Conservation (phyloP, 2,797 vertebrate species). For the Enteromius viviparus region DNA sequence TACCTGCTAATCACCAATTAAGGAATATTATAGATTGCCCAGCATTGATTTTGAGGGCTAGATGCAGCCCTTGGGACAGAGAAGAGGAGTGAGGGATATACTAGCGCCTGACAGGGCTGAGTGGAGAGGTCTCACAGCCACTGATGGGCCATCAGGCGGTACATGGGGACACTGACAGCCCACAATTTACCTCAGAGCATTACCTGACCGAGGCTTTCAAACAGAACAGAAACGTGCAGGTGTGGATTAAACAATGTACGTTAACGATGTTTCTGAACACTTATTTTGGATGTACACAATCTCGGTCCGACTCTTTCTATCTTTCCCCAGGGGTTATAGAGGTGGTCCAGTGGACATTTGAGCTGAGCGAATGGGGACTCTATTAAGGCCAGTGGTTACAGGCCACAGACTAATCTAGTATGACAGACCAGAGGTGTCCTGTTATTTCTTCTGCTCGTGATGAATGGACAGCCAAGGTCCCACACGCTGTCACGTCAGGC, state of each 20-base stretch:
- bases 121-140: slow-evolving; percentile 33
- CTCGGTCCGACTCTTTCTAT: slow-evolving; percentile 49
- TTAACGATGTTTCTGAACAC: neutral
- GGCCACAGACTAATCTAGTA: slow-evolving; percentile 81
- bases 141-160: slow-evolving; percentile 53
- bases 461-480: slow-evolving; percentile 76
- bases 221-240: slow-evolving; percentile 8
- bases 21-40: slow-evolving; percentile 76
- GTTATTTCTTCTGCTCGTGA: slow-evolving; percentile 80
- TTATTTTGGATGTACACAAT: slow-evolving; percentile 48
- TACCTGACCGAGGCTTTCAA: slow-evolving; percentile 14
- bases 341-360: slow-evolving; percentile 76
- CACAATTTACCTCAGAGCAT: slow-evolving; percentile 35
- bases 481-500: slow-evolving; percentile 80
- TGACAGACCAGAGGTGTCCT: slow-evolving; percentile 84
- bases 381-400: slow-evolving; percentile 81
- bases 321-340: slow-evolving; percentile 65
- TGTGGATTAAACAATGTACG: neutral
- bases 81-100: slow-evolving; percentile 48
- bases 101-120: slow-evolving; percentile 41
- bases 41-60: slow-evolving; percentile 74
- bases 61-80: slow-evolving; percentile 55
- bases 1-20: slow-evolving; percentile 79
- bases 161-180: slow-evolving; percentile 38
- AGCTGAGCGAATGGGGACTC: slow-evolving; percentile 75